Evolutionary conservation across 2,797 vertebrate species (phyloP), one percentile per base, ranked within the genome.

Genomic region (Australoheros facetus): DNA sequence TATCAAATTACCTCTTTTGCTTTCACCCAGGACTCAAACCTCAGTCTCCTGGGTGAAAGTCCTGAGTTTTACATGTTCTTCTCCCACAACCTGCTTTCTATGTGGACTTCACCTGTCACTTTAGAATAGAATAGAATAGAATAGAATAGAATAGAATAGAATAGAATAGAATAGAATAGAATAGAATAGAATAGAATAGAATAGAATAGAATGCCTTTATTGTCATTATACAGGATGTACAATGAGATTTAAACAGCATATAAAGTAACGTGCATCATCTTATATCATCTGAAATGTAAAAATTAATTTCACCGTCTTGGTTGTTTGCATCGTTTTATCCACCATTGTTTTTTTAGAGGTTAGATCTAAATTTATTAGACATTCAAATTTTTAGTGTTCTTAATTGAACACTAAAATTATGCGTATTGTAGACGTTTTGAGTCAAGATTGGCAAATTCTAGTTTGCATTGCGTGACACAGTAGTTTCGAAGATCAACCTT

Each of bases 361-460:
- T 51, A 30, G 62, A 69, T 26, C 0, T 11, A 30, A 26, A 69
- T 69, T 51, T 30, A 69, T 30, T 28, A 28, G 19, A 14, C 5
- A 69, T 51, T 69, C 48, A 30, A 19, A 48, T 51, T 17, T 30
- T 51, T 26, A 66, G 5, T 48, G 42, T 48, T 48, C 39, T 66
- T 66, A 30, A 28, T 69, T 10, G 28, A 30, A 48, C 23, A 30
- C 12, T 66, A 28, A 48, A 66, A 48, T 58, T 58, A 19, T 58
- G 28, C 32, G 16, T 32, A 17, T 32, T 58, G 28, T 32, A 19
- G 9, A n/a, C 19, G 1, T 69, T 69, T 28, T 19, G 45, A 51
- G 2, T 51, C 14, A 51, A 3, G 16, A 51, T 51, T 6, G 16
- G 16, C 23, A 45, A 14, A 66, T 0, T 45, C 39, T 0, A 66